Evolutionary conservation across 2,113 vertebrate genomes (phyloP).

Genomic region (Bolborhynchus lineola): DNA sequence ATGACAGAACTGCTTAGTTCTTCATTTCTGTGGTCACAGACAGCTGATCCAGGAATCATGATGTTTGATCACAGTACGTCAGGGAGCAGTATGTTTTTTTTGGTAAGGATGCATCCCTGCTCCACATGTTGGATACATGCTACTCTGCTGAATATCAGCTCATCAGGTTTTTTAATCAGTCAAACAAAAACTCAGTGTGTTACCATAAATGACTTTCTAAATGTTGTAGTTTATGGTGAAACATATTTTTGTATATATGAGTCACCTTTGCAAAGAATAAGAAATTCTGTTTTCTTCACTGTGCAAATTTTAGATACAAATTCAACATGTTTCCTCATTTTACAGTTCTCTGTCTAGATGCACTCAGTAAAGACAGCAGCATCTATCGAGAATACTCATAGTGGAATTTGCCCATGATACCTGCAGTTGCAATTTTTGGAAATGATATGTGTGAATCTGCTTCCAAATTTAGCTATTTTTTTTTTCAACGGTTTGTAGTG

Average conservation of each 20-base stretch:
- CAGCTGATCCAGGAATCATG: neutral
- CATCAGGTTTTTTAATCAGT: neutral
- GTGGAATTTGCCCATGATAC: neutral
- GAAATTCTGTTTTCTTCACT: neutral
- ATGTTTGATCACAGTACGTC: neutral
- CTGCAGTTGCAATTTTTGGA: neutral
- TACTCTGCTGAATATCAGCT: neutral
- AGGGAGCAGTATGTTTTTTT: neutral
- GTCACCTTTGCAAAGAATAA: constrained; percentile 6
- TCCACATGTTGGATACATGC: fast-evolving
- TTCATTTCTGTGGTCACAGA: neutral
- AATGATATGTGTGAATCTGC: neutral
- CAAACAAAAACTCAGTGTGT: neutral
- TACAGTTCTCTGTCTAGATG: neutral
- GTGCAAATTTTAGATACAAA: neutral
- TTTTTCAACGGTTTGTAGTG: neutral
- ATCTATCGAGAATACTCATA: neutral
- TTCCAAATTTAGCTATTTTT: neutral
- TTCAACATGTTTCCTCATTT: neutral
- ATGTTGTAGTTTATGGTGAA: constrained; percentile 12
- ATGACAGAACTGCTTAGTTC: neutral
- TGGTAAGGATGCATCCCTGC: neutral
- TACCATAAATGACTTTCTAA: constrained; percentile 24
- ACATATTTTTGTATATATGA: constrained; percentile 42
- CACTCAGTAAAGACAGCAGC: neutral